Conservation (phyloP, 2,113 vertebrate species). For the Tricholaema leucomelas region DNA sequence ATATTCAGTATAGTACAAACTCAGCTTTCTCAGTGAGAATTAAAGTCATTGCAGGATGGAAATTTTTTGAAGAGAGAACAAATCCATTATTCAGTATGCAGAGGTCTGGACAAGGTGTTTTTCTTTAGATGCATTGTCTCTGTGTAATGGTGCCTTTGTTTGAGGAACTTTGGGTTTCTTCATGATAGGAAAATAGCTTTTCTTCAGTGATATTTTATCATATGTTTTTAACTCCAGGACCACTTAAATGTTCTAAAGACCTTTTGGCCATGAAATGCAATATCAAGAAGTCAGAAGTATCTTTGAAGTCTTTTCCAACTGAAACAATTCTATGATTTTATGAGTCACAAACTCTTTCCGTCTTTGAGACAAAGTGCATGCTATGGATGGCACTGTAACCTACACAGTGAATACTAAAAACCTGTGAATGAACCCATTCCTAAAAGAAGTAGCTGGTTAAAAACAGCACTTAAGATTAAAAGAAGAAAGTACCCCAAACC, state of each 20-base stretch:
- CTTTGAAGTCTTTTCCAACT: too few relatives aligned
- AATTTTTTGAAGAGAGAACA: neutral
- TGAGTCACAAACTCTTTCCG: neutral
- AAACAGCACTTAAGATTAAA: neutral
- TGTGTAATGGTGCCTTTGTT: neutral
- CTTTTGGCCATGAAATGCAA: neutral
- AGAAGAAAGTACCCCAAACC: neutral
- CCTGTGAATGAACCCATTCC: neutral
- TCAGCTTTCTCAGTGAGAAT: neutral
- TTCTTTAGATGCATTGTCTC: neutral
- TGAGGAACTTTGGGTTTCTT: neutral
- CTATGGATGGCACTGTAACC: neutral
- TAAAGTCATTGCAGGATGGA: neutral
- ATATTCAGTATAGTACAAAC: constrained; percentile 11
- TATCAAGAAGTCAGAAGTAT: neutral
- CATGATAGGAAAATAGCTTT: neutral
- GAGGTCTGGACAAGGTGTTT: neutral
- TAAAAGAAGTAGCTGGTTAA: neutral
- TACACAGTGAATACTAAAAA: neutral
- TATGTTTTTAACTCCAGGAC: neutral
- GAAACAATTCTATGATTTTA: too few relatives aligned
- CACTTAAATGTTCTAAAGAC: neutral
- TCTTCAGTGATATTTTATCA: neutral
- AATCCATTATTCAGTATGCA: neutral
- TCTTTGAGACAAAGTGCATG: neutral